Evolutionary conservation across 2,113 vertebrate genomes (phyloP), one percentile per base, ranked within the genome.

Genomic region (Bubalus kerabau): DNA sequence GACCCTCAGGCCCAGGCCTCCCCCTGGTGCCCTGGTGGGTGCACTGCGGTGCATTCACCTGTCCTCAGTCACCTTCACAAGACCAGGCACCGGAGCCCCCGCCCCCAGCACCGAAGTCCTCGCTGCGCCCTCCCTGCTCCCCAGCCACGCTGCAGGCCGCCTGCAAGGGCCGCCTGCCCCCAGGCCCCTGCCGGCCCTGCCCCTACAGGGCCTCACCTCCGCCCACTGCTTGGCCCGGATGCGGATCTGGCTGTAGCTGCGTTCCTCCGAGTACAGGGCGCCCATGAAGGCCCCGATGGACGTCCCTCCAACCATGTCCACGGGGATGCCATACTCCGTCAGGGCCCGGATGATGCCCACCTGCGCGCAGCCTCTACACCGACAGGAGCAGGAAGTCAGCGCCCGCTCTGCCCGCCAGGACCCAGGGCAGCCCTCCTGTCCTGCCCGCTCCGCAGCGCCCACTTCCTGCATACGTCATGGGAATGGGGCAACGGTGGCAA

Each of bases 271-370:
- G 2, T 99, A 99, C 84, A 99, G 98, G 1, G 99, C 99, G 0
- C 99, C 99, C 99, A 99, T 99, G 11, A 99, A 99, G 15, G 99
- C 98, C 30, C 99, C 99, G 0, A 99, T 99, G 78, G 99, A 99
- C 0, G 99, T 99, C 24, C 99, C 99, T 12, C 99, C 99, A 0
- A 99, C 99, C 99, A 99, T 98, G 97, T 99, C 99, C 5, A 99
- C 98, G 0, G 99, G 99, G 96, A 99, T 99, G 1, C 99, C 99
- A 0, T 98, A 99, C 87, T 99, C 99, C 0, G 98, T 99, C 98
- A 99, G 98, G 0, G 99, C 99, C 71, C 99, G 98, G 98, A 99
- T 99, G 59, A 99, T 93, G 2, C 99, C 99, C 0, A 99, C 99
- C 98, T 99, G 99, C 93, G 99, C 99, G 94, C 99, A 99, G 7